Conservation (phyloP, 2,888 invertebrate genomes). For the Alsophila aescularia region DNA sequence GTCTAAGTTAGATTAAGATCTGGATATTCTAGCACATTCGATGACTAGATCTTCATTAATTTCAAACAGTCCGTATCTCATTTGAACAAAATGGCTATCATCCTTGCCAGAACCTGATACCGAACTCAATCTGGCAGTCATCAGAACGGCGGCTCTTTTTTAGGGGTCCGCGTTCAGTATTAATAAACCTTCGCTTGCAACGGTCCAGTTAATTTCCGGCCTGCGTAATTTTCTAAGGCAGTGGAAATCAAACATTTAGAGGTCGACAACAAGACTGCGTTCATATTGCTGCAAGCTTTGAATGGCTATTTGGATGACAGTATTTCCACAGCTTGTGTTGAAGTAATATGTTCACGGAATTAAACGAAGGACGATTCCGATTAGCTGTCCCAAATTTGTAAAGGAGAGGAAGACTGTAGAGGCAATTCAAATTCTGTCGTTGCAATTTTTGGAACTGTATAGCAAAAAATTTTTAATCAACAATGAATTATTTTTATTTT, state of each 20-base stretch:
- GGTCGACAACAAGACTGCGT: background rate
- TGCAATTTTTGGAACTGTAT: no score
- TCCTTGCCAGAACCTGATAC: conserved; percentile 19
- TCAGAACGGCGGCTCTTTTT: conserved; percentile 29
- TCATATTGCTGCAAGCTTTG: no score
- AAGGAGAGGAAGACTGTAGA: no score
- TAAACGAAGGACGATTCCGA: no score
- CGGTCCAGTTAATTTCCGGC: conserved; percentile 60
- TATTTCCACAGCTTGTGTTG: no score
- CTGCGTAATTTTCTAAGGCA: conserved; percentile 51
- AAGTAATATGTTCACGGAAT: no score
- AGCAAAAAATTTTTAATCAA: no score
- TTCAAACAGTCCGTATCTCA: conserved; percentile 6
- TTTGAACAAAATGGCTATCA: conserved; percentile 16
- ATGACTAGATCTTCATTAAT: background rate
- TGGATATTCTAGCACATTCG: no score
- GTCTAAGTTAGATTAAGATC: background rate
- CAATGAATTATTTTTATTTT: no score
- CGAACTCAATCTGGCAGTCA: conserved; percentile 31
- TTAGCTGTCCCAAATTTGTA: no score
- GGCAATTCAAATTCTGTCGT: no score
- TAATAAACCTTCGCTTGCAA: conserved; percentile 39
- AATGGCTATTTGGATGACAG: no score
- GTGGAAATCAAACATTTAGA: conserved; percentile 27
- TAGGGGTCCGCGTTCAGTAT: conserved; percentile 30